phyloP scores from a whole-genome alignment of 2,113 vertebrate genomes.

The Pygoscelis adeliae region DNA sequence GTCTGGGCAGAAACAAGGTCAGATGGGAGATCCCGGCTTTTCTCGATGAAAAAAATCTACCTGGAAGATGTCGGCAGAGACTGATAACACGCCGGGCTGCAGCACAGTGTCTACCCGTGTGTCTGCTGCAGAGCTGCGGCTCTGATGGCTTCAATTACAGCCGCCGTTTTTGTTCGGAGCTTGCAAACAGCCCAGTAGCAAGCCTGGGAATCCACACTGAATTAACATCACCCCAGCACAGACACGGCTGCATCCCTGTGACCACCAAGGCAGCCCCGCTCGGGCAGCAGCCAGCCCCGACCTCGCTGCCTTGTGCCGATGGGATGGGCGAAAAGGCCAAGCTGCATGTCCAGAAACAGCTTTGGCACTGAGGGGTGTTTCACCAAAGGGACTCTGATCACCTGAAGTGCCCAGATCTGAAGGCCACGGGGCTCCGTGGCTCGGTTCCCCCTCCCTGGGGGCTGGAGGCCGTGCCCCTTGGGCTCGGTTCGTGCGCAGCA shows the following conservation, averaged over 20 bases:
- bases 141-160: not conserved
- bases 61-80: not conserved
- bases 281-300: not conserved
- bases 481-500: rapidly evolving
- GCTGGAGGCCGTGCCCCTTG: rapidly evolving
- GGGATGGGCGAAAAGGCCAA: not conserved
- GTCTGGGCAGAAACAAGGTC: not conserved
- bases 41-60: not conserved
- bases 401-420: not conserved
- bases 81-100: rapidly evolving
- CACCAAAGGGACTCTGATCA: not conserved
- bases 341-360: not conserved
- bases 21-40: not conserved
- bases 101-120: not conserved
- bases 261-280: not conserved
- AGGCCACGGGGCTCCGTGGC: not conserved
- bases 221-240: not conserved
- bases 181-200: not conserved
- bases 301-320: rapidly evolving
- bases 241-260: rapidly evolving
- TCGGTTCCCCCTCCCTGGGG: not conserved
- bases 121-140: not conserved
- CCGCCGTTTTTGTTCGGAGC: not conserved
- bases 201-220: not conserved
- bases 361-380: not conserved